Conservation (phyloP, 1,140 invertebrate species). For the Ips typographus region DNA sequence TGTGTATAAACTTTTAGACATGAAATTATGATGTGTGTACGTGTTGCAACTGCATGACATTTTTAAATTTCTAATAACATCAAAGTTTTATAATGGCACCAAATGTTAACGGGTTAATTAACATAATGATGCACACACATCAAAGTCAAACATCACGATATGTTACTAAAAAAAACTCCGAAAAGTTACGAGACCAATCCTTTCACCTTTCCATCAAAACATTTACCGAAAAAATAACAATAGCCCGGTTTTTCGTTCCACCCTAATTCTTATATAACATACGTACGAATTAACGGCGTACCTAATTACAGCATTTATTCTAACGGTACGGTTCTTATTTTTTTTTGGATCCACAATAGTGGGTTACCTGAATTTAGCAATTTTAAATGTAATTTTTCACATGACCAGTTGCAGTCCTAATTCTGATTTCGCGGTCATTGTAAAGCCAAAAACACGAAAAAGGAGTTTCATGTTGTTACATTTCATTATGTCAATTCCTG, state of each 20-base stretch:
- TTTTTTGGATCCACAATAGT: slow-evolving; percentile 20
- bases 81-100: background rate
- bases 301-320: slow-evolving; percentile 8
- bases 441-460: too few species aligned
- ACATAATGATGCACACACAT: background rate
- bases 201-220: background rate
- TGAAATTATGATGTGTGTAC: too few species aligned
- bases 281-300: background rate
- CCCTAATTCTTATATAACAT: slow-evolving; percentile 14
- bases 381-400: slow-evolving; percentile 17
- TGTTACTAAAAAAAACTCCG: background rate
- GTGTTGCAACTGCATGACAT: too few species aligned
- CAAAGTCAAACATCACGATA: background rate
- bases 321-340: background rate
- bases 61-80: too few species aligned
- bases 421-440: too few species aligned
- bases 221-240: background rate
- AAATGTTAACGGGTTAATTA: background rate
- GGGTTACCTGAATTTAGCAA: slow-evolving; percentile 19
- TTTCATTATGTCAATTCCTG: too few species aligned
- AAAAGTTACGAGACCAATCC: background rate
- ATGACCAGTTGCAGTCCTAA: slow-evolving; percentile 3
- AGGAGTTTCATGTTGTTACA: too few species aligned
- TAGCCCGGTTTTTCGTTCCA: slow-evolving; percentile 3
- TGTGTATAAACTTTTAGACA: too few species aligned